Percentiles rank a stretch among this genome's conserved stretches.
These are phyloP conservation scores for Tipula helvola DNA, from an alignment of 2,888 invertebrate genomes.

Conservation along the genomic window DNA sequence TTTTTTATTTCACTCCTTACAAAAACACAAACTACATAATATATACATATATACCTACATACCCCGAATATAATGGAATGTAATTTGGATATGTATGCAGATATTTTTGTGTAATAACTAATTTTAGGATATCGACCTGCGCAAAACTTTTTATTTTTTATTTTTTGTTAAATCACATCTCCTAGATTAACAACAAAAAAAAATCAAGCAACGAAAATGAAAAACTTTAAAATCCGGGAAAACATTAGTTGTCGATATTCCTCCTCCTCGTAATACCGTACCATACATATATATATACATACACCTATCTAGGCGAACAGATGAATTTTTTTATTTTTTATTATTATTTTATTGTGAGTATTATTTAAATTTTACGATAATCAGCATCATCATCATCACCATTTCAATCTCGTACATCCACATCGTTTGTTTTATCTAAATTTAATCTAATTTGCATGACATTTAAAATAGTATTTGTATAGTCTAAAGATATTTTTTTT, in stretches of 20 bases:
- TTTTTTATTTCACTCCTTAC: background rate
- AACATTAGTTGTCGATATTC: background rate
- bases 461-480: background rate
- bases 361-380: slow-evolving; percentile 4
- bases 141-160: background rate
- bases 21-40: background rate
- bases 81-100: background rate
- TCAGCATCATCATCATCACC: background rate
- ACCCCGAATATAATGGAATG: background rate
- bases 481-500: background rate
- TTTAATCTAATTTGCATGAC: background rate
- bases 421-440: background rate
- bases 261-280: background rate
- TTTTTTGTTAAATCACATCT: background rate
- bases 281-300: background rate
- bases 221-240: background rate
- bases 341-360: background rate
- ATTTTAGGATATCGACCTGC: slow-evolving; percentile 4
- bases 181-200: background rate
- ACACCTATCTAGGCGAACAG: background rate
- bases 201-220: background rate
- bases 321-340: background rate
- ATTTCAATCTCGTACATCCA: background rate
- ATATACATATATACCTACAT: too few species aligned
- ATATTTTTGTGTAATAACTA: background rate